Base-by-base conservation (phyloP, 1,140 invertebrate species). In the Lanistes nyassanus region DNA sequence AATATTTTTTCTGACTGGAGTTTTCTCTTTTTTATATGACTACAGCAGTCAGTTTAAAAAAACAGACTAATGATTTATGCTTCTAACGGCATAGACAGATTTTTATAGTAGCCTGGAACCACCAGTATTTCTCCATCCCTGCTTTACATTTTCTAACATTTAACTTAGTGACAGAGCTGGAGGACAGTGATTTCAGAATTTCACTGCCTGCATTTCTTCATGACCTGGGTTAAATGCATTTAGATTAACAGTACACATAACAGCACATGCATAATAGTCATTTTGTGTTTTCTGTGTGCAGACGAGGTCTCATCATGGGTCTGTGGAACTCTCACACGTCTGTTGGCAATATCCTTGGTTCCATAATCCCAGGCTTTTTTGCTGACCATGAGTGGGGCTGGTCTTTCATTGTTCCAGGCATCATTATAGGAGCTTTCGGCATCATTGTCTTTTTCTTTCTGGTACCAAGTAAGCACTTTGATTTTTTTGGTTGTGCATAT, bases 241-340 rank as follows among this genome's bases (percentile, higher is more conserved):
- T 55, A 16, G 13, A 13, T n/a, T 55, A n/a, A 55, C 13, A 55
- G 53, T 55, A 16, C n/a, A n/a, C 13, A n/a, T n/a, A n/a, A n/a
- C n/a, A n/a, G n/a, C n/a, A n/a, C n/a, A n/a, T n/a, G n/a, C n/a
- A n/a, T n/a, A n/a, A n/a, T n/a, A n/a, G 58, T 9, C 23, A 60
- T 60, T 0, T 60, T n/a, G 42, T 68, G 31, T 72, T 4, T 51
- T 71, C 29, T 71, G 74, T 65, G 81, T 81, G 47, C 81, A 90
- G 90, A 74, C 83, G 89, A 86, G 97, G 97, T 31, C 89, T 98
- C 11, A 97, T 98, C 79, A 98, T 98, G 90, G 97, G 97, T 21
- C 91, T 98, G 21, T 99, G 92, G 92, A 99, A 99, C 89, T 97
- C 97, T 1, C 97, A 99, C 82, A 98, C 97, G 0, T 97, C 96